These are phyloP conservation scores for Podarcis cretensis DNA, from an alignment of 2,113 vertebrate genomes.

Conservation along the genomic window DNA sequence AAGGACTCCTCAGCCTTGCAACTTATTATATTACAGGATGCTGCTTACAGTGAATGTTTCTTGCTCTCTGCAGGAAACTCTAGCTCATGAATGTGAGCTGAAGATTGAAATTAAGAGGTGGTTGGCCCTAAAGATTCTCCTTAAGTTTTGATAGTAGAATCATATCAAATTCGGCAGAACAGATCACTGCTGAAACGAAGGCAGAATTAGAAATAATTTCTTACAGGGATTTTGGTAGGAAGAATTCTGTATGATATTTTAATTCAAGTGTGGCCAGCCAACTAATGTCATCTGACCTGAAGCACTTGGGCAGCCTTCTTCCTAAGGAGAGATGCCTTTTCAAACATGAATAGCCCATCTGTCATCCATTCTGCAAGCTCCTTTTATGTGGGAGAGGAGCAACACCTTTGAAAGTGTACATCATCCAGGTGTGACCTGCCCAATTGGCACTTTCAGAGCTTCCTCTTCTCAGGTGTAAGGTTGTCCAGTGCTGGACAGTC, in stretches of 20 bases:
- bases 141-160: conserved; percentile 39
- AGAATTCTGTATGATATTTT: conserved; percentile 29
- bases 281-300: not conserved
- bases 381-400: not conserved
- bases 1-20: conserved; percentile 47
- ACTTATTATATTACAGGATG: conserved; percentile 36
- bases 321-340: too few species aligned
- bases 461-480: not conserved
- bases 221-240: conserved; percentile 4
- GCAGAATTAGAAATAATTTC: conserved; percentile 60
- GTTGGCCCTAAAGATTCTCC: conserved; percentile 48
- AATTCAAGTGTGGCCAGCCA: not conserved
- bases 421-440: not conserved
- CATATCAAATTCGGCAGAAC: not conserved
- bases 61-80: conserved; percentile 43
- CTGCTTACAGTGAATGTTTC: conserved; percentile 41
- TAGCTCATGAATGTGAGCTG: conserved; percentile 45
- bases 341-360: too few species aligned
- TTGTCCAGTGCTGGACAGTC: not conserved
- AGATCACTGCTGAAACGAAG: conserved; percentile 42
- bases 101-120: conserved; percentile 67
- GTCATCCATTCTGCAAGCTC: too few species aligned
- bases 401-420: not conserved
- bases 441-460: not conserved
- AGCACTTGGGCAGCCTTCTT: not conserved